Percentiles rank a stretch among this genome's conserved stretches.
Evolutionary conservation across 2,797 vertebrate species (phyloP).

Genomic region (Allenopithecus nigroviridis): DNA sequence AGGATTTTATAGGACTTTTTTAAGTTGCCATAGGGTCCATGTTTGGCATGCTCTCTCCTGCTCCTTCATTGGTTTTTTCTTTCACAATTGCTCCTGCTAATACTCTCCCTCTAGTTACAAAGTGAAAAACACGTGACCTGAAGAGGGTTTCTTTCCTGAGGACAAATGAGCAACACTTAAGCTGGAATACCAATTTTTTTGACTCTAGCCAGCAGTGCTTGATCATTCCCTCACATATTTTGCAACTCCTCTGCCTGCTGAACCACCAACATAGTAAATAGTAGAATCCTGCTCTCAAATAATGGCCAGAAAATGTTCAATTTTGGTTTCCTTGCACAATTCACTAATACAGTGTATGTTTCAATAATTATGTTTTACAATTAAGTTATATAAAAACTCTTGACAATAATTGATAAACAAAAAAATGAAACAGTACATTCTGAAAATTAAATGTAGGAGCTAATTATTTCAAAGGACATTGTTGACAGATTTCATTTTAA

Average conservation of each 20-base stretch:
- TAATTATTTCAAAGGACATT: background rate
- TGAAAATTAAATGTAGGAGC: background rate
- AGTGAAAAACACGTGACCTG: background rate
- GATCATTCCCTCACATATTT: background rate
- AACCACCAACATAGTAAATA: background rate
- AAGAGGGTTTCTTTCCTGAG: background rate
- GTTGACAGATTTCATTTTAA: conserved; percentile 20
- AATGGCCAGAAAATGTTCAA: background rate
- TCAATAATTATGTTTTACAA: background rate
- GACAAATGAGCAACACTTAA: background rate
- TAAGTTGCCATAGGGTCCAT: background rate
- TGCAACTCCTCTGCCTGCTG: background rate
- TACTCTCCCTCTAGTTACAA: background rate
- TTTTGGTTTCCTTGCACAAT: background rate
- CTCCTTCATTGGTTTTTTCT: background rate
- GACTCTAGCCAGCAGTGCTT: no score
- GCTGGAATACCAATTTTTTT: background rate
- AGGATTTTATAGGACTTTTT: background rate
- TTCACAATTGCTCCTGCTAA: background rate
- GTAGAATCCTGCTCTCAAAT: background rate
- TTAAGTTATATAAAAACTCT: background rate
- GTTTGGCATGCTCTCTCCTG: background rate
- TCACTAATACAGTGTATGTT: background rate
- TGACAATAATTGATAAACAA: background rate
- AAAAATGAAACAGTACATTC: background rate